Evolutionary conservation across 2,888 invertebrate genomes (phyloP).

Genomic region (Ormyrus pomaceus): DNA sequence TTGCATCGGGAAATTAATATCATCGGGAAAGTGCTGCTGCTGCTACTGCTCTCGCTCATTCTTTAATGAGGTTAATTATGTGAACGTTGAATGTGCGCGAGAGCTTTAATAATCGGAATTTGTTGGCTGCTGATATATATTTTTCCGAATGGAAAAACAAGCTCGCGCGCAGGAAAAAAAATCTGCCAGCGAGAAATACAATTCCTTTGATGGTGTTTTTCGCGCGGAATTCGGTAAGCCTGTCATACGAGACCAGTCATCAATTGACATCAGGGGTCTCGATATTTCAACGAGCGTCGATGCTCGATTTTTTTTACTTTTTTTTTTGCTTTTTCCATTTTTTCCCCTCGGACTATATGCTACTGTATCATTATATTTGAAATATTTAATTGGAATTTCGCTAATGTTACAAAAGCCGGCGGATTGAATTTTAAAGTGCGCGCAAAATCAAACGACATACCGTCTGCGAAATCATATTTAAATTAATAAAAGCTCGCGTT

Average conservation of each 20-base stretch:
- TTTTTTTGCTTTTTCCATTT: neutral
- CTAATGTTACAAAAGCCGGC: conserved; percentile 42
- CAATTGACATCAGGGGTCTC: conserved; percentile 42
- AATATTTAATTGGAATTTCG: conserved; percentile 42
- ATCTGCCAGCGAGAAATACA: conserved; percentile 34
- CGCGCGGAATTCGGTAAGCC: conserved; percentile 11
- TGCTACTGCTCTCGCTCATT: no score
- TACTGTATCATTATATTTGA: conserved; percentile 39
- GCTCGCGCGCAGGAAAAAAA: neutral
- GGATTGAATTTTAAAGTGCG: conserved; percentile 12
- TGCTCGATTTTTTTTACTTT: neutral
- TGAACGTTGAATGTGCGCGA: neutral
- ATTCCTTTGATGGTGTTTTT: conserved; percentile 45
- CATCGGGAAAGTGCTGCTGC: no score
- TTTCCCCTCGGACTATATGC: neutral
- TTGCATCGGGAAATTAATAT: neutral
- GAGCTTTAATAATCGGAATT: neutral
- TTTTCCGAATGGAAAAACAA: conserved; percentile 7
- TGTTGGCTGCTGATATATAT: neutral
- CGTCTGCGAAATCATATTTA: conserved; percentile 29
- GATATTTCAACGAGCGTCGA: conserved; percentile 44
- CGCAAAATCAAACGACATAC: conserved; percentile 27
- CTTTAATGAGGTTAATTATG: no score
- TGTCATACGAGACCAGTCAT: conserved; percentile 45
- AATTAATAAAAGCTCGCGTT: conserved; percentile 43